A percentile compares a stretch with the other conserved stretches of the same genome.
Evolutionary conservation across 2,888 invertebrate genomes (phyloP).

Genomic region (Cantharis nigra): DNA sequence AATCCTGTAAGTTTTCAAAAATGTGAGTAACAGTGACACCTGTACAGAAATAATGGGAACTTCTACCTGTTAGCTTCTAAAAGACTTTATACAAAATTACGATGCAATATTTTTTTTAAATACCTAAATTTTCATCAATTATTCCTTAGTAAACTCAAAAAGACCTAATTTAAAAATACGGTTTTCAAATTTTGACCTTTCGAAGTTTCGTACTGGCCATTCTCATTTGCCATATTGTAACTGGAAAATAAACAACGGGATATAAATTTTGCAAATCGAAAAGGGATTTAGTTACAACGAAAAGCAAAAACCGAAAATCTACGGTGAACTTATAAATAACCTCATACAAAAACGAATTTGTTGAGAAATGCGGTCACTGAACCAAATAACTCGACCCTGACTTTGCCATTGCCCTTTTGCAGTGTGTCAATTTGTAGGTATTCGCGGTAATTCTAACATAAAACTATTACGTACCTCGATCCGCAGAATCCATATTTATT

Average conservation of each 20-base stretch:
- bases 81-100: neutral
- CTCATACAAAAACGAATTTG: conserved; percentile 14
- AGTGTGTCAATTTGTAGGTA: conserved; percentile 49
- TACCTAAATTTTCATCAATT: neutral
- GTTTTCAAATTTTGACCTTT: neutral
- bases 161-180: neutral
- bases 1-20: neutral
- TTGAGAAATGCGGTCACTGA: conserved; percentile 62
- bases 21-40: neutral
- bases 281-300: neutral
- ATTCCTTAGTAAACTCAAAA: neutral
- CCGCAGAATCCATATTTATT: conserved; percentile 48
- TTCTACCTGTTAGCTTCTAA: conserved; percentile 1
- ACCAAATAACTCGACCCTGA: conserved; percentile 65
- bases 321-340: neutral
- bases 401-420: conserved; percentile 64
- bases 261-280: neutral
- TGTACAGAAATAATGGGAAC: neutral
- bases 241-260: neutral
- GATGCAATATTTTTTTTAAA: neutral
- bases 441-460: conserved; percentile 37
- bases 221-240: neutral
- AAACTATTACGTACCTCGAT: conserved; percentile 47
- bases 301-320: neutral
- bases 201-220: neutral